A percentile compares a stretch with the other conserved stretches of the same genome.
These are phyloP conservation scores for Hoplias malabaricus DNA, from an alignment of 2,113 vertebrate species.

Conservation along the genomic window DNA sequence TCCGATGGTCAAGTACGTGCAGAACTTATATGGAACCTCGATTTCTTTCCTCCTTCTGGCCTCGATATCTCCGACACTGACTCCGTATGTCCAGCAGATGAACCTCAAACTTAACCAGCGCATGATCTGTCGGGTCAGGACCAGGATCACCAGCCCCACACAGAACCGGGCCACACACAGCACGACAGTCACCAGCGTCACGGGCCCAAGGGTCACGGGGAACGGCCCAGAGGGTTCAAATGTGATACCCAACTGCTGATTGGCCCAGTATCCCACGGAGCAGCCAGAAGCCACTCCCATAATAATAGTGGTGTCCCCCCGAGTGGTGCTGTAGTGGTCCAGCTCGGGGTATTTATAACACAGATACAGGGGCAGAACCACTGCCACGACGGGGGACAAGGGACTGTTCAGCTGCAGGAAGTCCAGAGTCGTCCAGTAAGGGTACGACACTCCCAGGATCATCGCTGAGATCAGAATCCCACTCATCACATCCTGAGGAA, in stretches of 20 bases:
- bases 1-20: slow-evolving; percentile 83
- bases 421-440: slow-evolving; percentile 84
- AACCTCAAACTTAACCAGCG: slow-evolving; percentile 72
- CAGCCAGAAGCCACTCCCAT: slow-evolving; percentile 79
- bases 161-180: slow-evolving; percentile 64
- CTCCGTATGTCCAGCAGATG: slow-evolving; percentile 75
- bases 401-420: slow-evolving; percentile 78
- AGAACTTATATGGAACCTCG: slow-evolving; percentile 90
- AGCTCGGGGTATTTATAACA: slow-evolving; percentile 87
- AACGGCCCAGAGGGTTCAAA: slow-evolving; percentile 65
- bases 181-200: slow-evolving; percentile 38
- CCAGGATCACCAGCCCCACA: slow-evolving; percentile 71
- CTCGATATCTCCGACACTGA: slow-evolving; percentile 62
- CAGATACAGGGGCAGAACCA: slow-evolving; percentile 77
- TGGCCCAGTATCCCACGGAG: slow-evolving; percentile 86
- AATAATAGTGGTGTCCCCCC: slow-evolving; percentile 90
- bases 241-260: slow-evolving; percentile 65
- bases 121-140: slow-evolving; percentile 74
- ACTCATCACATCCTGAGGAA: slow-evolving; percentile 86
- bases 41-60: slow-evolving; percentile 83
- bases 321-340: slow-evolving; percentile 87
- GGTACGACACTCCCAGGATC: slow-evolving; percentile 77
- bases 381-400: slow-evolving; percentile 75
- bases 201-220: slow-evolving; percentile 67
- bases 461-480: slow-evolving; percentile 77